These are phyloP conservation scores for Neogale vison DNA, from an alignment of 2,113 vertebrate species.

Conservation along the genomic window DNA sequence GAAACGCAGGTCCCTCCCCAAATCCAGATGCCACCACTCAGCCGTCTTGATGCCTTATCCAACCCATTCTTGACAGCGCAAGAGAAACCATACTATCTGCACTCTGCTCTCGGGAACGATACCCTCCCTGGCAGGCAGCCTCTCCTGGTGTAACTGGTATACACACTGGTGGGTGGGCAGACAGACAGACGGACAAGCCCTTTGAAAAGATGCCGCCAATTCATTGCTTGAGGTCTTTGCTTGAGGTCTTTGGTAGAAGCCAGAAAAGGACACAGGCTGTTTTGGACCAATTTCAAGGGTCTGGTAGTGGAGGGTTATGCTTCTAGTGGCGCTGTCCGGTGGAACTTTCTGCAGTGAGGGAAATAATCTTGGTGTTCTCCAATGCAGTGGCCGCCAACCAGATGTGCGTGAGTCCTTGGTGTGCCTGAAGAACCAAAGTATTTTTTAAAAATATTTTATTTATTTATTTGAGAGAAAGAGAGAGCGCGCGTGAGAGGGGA, in stretches of 20 bases:
- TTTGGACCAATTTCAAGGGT: background rate
- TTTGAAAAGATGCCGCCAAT: background rate
- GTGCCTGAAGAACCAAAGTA: background rate
- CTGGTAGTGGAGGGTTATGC: background rate
- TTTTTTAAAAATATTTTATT: too few relatives aligned
- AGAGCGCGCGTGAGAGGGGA: too few relatives aligned
- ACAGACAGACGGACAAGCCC: background rate
- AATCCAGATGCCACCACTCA: background rate
- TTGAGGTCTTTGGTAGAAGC: background rate
- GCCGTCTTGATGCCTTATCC: background rate
- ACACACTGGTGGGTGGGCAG: background rate
- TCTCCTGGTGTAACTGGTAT: background rate
- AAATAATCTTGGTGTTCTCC: background rate
- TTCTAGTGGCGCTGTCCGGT: background rate
- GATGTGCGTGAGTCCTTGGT: background rate
- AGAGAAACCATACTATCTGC: background rate
- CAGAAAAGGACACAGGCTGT: background rate
- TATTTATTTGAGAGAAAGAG: too few relatives aligned
- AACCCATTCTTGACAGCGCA: too few relatives aligned
- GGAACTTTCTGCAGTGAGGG: background rate
- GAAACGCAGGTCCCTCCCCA: background rate
- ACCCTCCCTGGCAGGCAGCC: background rate
- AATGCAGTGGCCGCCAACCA: too few relatives aligned
- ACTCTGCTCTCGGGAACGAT: background rate
- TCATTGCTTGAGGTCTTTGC: background rate